These are phyloP conservation scores for Brachypteracias leptosomus DNA, from an alignment of 2,113 vertebrate species.

Conservation along the genomic window DNA sequence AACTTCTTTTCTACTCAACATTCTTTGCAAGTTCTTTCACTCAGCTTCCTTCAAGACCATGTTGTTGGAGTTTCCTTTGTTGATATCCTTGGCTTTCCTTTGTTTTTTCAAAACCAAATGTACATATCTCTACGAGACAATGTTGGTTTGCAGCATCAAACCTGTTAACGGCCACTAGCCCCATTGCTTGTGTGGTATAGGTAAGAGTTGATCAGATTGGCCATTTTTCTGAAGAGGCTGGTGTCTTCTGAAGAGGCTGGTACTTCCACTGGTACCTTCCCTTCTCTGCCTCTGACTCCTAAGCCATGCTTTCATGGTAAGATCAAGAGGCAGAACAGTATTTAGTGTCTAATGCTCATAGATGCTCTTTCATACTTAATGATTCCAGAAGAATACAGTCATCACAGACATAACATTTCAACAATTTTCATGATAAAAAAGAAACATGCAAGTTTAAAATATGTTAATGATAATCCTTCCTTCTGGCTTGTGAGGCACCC, in stretches of 20 bases:
- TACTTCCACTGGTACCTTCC: neutral
- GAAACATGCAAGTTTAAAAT: neutral
- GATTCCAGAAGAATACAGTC: neutral
- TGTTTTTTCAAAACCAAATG: neutral
- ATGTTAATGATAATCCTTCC: neutral
- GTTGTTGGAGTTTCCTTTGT: neutral
- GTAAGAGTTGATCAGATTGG: neutral
- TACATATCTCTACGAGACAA: neutral
- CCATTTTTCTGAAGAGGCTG: neutral
- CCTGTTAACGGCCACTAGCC: neutral
- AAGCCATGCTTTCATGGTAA: neutral
- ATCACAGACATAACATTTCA: neutral
- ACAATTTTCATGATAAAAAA: neutral
- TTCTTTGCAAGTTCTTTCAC: neutral
- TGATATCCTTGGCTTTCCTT: neutral
- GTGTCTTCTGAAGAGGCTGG: neutral
- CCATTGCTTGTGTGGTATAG: neutral
- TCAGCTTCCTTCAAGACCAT: neutral
- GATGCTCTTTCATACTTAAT: neutral
- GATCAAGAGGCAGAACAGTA: neutral
- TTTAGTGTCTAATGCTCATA: neutral
- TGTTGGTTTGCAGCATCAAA: neutral
- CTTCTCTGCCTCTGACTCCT: neutral
- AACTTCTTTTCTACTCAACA: neutral
- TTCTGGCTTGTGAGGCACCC: neutral